These are phyloP conservation scores for Calonectris borealis DNA, from an alignment of 2,113 vertebrate genomes.

Conservation along the genomic window DNA sequence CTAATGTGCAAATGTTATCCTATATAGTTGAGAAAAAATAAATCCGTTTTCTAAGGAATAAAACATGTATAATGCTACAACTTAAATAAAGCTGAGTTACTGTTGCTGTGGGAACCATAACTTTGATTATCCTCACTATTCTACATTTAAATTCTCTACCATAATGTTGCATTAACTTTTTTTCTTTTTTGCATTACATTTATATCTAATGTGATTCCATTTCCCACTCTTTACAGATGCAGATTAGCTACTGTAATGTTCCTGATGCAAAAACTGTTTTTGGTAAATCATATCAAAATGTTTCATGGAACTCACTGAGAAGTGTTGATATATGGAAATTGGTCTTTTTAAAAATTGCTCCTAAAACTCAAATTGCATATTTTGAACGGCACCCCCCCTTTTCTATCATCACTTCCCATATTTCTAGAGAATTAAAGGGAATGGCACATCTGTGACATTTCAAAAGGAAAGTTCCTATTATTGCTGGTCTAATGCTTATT, in stretches of 20 bases:
- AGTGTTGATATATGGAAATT: slow-evolving; percentile 79
- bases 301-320: slow-evolving; percentile 74
- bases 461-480: slow-evolving; percentile 4
- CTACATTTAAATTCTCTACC: slow-evolving; percentile 60
- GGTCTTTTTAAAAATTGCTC: slow-evolving; percentile 71
- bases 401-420: slow-evolving; percentile 60
- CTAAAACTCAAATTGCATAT: slow-evolving; percentile 70
- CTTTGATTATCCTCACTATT: slow-evolving; percentile 58
- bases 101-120: slow-evolving; percentile 64
- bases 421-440: slow-evolving; percentile 59
- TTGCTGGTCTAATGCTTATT: neutral
- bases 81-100: slow-evolving; percentile 18
- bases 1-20: neutral
- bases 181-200: slow-evolving; percentile 67
- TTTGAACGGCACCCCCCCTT: slow-evolving; percentile 33
- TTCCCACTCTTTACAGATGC: slow-evolving; percentile 76
- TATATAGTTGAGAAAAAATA: neutral
- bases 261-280: slow-evolving; percentile 77
- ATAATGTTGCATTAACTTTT: slow-evolving; percentile 68
- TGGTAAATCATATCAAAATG: slow-evolving; percentile 81
- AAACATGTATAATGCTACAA: slow-evolving; percentile 11
- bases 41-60: slow-evolving; percentile 24
- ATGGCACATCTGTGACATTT: slow-evolving; percentile 33
- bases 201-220: slow-evolving; percentile 75
- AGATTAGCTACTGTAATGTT: slow-evolving; percentile 70